A percentile compares a stretch with the other conserved stretches of the same genome.
These are phyloP conservation scores for Euura lappo DNA, from an alignment of 1,140 invertebrate genomes.

Conservation along the genomic window DNA sequence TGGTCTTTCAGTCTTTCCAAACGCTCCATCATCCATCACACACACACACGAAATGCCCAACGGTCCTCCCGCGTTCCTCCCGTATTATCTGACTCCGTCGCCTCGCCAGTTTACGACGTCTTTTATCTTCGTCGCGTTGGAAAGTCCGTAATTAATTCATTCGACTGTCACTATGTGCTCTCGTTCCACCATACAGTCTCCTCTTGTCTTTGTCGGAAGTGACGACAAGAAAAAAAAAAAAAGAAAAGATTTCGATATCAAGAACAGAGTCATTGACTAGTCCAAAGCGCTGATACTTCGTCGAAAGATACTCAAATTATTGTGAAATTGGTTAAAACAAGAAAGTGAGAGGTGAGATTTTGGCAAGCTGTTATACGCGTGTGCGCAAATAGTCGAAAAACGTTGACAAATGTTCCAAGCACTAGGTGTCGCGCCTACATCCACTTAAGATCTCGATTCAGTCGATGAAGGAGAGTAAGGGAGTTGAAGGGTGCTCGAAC, in stretches of 20 bases:
- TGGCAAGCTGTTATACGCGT: no score
- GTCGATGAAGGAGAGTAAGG: background rate
- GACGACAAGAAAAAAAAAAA: no score
- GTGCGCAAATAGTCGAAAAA: no score
- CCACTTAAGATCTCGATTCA: background rate
- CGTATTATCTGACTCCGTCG: background rate
- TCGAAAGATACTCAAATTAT: no score
- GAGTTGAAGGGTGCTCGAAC: conserved; percentile 29
- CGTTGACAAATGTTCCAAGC: background rate
- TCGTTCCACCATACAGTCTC: no score
- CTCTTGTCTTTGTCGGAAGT: no score
- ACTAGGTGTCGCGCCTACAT: background rate
- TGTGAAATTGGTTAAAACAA: no score
- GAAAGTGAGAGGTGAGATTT: no score
- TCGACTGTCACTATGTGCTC: background rate
- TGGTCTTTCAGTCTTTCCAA: conserved; percentile 7
- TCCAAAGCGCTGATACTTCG: no score
- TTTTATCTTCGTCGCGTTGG: conserved; percentile 3
- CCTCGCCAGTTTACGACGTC: background rate
- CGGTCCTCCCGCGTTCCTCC: background rate
- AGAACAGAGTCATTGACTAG: no score
- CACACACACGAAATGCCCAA: background rate
- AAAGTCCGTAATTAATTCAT: conserved; percentile 3
- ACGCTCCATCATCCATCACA: conserved; percentile 2
- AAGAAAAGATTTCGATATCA: no score